Conservation (phyloP, 2,888 invertebrate species). For the Corythucha ciliata region DNA sequence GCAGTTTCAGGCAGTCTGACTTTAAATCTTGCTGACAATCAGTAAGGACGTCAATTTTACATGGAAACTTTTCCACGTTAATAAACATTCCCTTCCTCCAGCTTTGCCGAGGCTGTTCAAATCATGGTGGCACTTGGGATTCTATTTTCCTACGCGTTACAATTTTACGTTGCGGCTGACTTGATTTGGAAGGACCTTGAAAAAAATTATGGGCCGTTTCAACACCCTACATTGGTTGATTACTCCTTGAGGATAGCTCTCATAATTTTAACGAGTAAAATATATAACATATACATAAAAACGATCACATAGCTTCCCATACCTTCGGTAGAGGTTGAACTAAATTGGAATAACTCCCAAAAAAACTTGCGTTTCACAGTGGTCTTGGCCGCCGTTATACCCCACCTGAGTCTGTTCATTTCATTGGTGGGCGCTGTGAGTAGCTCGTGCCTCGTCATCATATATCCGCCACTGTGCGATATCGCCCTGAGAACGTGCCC, state of each 20-base stretch:
- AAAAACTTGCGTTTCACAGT: conserved; percentile 50
- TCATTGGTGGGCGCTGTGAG: conserved; percentile 86
- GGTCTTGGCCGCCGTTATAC: conserved; percentile 73
- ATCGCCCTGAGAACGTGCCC: conserved; percentile 56
- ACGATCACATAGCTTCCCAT: background rate
- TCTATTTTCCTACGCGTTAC: conserved; percentile 81
- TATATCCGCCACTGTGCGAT: conserved; percentile 82
- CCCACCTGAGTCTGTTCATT: conserved; percentile 76
- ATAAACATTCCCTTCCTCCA: conserved; percentile 6
- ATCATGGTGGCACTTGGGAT: conserved; percentile 77
- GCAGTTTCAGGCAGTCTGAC: conserved; percentile 75
- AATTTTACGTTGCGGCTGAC: conserved; percentile 78
- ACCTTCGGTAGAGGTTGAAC: background rate
- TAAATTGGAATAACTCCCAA: too few relatives aligned
- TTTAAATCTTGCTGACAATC: conserved; percentile 58
- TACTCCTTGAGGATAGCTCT: conserved; percentile 59
- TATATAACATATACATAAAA: conserved; percentile 3
- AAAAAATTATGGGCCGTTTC: conserved; percentile 48
- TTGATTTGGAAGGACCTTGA: conserved; percentile 72
- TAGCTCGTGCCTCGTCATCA: conserved; percentile 73
- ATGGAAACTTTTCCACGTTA: background rate
- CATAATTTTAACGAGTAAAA: conserved; percentile 76
- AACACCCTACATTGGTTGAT: conserved; percentile 53
- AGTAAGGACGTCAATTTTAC: conserved; percentile 44
- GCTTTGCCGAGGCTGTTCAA: conserved; percentile 48